These are phyloP conservation scores for Sporophila hypoxantha DNA, from an alignment of 2,113 vertebrate species.

Conservation along the genomic window DNA sequence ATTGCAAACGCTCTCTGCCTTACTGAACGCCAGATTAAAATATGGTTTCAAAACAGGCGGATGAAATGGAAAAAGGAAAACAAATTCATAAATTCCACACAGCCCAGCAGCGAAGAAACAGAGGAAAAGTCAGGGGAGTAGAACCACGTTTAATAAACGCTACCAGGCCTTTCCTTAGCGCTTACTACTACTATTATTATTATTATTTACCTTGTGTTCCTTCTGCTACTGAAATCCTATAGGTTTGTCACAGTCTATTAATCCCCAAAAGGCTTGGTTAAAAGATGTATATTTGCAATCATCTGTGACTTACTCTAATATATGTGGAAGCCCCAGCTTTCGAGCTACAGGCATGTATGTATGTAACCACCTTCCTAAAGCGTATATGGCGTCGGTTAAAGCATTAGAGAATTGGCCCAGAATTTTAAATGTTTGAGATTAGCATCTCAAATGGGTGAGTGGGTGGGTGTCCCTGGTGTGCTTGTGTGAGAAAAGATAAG, in stretches of 20 bases:
- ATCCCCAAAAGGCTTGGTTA: constrained; percentile 59
- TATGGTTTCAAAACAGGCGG: constrained; percentile 86
- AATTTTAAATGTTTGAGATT: not conserved
- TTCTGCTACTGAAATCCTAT: constrained; percentile 33
- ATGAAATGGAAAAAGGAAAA: constrained; percentile 87
- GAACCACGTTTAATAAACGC: constrained; percentile 50
- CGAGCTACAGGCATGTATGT: not conserved
- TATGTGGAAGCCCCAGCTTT: constrained; percentile 17
- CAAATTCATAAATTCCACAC: constrained; percentile 80
- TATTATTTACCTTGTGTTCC: constrained; percentile 38
- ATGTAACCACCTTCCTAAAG: not conserved
- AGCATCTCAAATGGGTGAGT: not conserved
- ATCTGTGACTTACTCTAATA: constrained; percentile 54
- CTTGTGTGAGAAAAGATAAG: not conserved
- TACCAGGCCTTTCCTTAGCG: constrained; percentile 52
- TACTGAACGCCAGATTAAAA: constrained; percentile 85
- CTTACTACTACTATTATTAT: constrained; percentile 47
- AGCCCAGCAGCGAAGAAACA: constrained; percentile 75
- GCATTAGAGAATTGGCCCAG: not conserved
- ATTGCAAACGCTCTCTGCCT: constrained; percentile 82
- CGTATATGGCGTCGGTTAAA: not conserved
- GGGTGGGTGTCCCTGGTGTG: not conserved
- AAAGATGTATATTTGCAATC: constrained; percentile 51
- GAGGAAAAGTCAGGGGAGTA: constrained; percentile 80
- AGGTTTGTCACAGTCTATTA: constrained; percentile 45